Evolutionary conservation across 2,888 invertebrate genomes (phyloP).

Genomic region (Brachypalpus laphriformis): DNA sequence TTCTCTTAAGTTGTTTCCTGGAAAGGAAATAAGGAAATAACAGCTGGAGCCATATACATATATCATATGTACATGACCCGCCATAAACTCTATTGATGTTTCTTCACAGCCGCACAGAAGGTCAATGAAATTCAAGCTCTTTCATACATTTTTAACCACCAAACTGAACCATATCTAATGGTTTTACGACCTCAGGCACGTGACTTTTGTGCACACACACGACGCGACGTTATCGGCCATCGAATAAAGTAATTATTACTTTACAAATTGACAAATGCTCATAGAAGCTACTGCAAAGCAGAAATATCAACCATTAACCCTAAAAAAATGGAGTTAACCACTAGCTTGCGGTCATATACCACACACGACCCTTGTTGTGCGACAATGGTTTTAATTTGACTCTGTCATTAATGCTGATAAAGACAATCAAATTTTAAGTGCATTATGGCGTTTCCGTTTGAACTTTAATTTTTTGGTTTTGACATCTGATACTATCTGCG

Average conservation of each 20-base stretch:
- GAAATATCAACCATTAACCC: constrained; percentile 19
- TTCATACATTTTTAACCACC: not conserved
- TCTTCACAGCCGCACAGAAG: too few species aligned
- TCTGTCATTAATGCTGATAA: constrained; percentile 62
- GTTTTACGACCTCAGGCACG: not conserved
- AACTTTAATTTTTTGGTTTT: constrained; percentile 4
- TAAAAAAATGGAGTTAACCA: not conserved
- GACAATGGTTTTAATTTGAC: constrained; percentile 50
- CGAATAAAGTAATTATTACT: constrained; percentile 63
- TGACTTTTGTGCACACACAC: not conserved
- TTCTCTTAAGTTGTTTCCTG: too few species aligned
- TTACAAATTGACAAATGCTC: constrained; percentile 16
- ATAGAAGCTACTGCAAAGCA: not conserved
- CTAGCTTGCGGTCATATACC: constrained; percentile 8
- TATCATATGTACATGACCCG: too few species aligned
- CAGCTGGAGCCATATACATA: too few species aligned
- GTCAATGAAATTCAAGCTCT: not conserved
- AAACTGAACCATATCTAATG: constrained; percentile 28
- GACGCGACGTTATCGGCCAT: constrained; percentile 39
- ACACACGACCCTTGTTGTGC: constrained; percentile 15
- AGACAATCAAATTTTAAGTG: constrained; percentile 62
- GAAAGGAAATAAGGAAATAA: too few species aligned
- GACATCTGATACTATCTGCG: constrained; percentile 50
- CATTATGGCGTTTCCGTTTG: constrained; percentile 53
- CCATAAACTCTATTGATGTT: too few species aligned